Evolutionary conservation across 2,113 vertebrate species (phyloP), one percentile per base, ranked within the genome.

Genomic region (Poeciliopsis retropinna): DNA sequence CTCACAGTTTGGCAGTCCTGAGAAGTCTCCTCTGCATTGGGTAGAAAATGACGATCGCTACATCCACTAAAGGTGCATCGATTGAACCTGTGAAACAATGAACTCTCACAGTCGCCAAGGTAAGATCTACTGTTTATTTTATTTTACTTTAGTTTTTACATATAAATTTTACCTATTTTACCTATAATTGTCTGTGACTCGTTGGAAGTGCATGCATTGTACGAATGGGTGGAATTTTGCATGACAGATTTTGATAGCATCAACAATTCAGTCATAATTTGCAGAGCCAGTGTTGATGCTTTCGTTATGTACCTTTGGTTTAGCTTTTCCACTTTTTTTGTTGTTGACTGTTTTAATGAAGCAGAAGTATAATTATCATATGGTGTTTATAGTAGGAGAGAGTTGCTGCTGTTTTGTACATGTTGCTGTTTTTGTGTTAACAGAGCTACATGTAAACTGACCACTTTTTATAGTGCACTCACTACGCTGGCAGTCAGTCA

Each of bases 21-120:
- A 64, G 72, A 86, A 70, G 78, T 78, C 75, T 85, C 85, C 69
- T 44, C 64, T 75, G 71, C 74, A 29, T 54, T 17, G 32, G 67
- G 75, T 57, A 41, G 70, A 30, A 75, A 88, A 93, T 88, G 90
- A 86, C 91, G 90, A 76, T 70, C 75, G 47, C 60, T 64, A 47
- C 47, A 22, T 64, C 51, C 25, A 44, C 64, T 72, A 60, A 67
- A 31, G 91, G 89, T 84, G 87, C 86, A 37, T 80, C 90, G 91
- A 76, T 44, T 34, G 64, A 47, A 51, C 71, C 32, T 62, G 73
- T 67, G 32, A 14, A 68, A 77, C 72, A 13, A 95, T 95, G 94
- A 94, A 72, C 85, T 93, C 92, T 76, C 92, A 93, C 81, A 88
- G 86, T 70, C 89, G 76, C 61, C 84, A 88, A 92, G 93, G 94